phyloP scores from a whole-genome alignment of 2,888 invertebrate genomes.

The Conomelus anceps region DNA sequence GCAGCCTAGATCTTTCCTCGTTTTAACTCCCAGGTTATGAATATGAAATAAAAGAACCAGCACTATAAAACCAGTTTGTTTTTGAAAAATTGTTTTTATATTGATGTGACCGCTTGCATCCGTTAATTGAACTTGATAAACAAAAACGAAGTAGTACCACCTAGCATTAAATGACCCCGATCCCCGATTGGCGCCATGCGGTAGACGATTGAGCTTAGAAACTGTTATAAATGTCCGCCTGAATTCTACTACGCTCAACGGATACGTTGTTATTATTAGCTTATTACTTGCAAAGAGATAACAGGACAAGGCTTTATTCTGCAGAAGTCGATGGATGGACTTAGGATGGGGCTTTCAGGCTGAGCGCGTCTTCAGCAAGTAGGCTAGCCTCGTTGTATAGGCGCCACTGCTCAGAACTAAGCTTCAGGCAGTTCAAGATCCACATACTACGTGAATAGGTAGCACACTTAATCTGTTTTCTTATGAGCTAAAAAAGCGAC shows the following conservation, averaged over 20 bases:
- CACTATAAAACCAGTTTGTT: neutral
- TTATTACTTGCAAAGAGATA: neutral
- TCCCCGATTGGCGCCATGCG: neutral
- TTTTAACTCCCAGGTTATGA: too few species aligned
- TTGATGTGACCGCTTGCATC: neutral
- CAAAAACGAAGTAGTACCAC: neutral
- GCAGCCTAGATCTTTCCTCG: too few species aligned
- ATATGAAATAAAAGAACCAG: neutral
- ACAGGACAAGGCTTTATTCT: neutral
- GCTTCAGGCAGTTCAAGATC: neutral
- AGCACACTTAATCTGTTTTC: neutral
- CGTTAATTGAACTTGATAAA: neutral
- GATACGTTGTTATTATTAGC: neutral
- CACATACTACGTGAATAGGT: neutral
- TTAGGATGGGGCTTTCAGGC: neutral
- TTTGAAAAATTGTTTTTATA: neutral
- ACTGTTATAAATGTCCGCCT: neutral
- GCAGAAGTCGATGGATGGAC: too few species aligned
- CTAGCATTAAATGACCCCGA: neutral
- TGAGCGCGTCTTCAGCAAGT: neutral
- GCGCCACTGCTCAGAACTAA: neutral
- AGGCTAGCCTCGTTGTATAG: neutral
- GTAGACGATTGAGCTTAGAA: neutral
- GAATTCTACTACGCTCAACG: neutral
- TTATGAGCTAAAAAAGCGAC: neutral